Conservation (phyloP, 37 sponge, comb jelly and placozoan genomes). For the Bolinopsis microptera region DNA sequence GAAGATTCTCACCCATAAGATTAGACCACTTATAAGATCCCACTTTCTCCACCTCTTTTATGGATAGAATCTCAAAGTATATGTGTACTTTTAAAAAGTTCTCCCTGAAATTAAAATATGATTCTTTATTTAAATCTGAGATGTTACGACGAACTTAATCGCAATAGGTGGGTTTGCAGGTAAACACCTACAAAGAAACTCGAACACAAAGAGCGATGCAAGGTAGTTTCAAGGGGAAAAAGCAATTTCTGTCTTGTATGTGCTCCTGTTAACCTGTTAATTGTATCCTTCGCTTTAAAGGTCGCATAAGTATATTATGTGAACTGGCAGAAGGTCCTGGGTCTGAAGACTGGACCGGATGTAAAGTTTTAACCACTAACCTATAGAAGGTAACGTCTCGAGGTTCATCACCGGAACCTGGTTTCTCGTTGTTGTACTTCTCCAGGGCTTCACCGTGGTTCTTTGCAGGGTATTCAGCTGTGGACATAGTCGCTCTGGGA, state of each 20-base stretch:
- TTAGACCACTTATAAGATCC: constrained; percentile 57
- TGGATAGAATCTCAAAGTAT: constrained; percentile 50
- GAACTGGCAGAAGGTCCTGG: too few species aligned
- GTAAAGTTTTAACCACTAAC: not conserved
- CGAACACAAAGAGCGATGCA: too few species aligned
- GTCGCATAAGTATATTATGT: too few species aligned
- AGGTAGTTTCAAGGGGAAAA: too few species aligned
- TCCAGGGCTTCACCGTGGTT: constrained; percentile 17
- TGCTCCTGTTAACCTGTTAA: too few species aligned
- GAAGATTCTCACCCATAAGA: constrained; percentile 61
- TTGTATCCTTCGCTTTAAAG: too few species aligned
- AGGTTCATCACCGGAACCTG: not conserved
- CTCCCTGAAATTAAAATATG: constrained; percentile 53
- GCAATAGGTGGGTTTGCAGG: too few species aligned
- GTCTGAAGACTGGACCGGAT: too few species aligned
- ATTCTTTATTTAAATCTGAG: too few species aligned
- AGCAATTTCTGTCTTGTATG: too few species aligned
- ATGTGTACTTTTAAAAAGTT: constrained; percentile 22
- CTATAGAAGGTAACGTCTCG: constrained; percentile 13
- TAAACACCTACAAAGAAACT: too few species aligned
- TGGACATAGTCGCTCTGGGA: constrained; percentile 36
- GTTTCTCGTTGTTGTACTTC: not conserved
- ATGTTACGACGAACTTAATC: too few species aligned
- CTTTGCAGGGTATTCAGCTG: constrained; percentile 55
- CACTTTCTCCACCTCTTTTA: constrained; percentile 61